These are phyloP conservation scores for Microctenopoma stevenorrisi DNA, from an alignment of 2,797 vertebrate species.

Conservation along the genomic window DNA sequence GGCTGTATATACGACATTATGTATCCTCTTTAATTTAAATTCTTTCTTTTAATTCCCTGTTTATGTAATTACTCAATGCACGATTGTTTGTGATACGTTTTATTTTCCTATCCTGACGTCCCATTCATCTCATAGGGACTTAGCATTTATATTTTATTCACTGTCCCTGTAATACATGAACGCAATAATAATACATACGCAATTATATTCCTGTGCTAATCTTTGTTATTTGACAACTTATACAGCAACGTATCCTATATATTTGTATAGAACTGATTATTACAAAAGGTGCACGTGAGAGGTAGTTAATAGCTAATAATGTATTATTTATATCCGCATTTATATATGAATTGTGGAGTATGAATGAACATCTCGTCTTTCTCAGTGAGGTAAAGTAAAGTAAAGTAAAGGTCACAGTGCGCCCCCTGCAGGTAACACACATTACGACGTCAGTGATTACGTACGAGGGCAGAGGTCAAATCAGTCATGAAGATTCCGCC, in stretches of 20 bases:
- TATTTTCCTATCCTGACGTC: background rate
- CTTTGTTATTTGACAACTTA: too few species aligned
- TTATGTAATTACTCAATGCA: background rate
- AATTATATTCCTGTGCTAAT: too few species aligned
- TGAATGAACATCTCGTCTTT: background rate
- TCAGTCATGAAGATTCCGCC: constrained; percentile 64
- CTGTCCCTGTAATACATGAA: background rate
- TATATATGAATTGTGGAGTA: too few species aligned
- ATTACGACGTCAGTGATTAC: constrained; percentile 26
- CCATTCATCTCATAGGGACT: background rate
- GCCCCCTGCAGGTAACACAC: constrained; percentile 32
- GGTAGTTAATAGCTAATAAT: too few species aligned
- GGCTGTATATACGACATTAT: background rate
- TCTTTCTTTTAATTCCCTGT: background rate
- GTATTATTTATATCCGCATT: too few species aligned
- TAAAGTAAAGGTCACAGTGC: background rate
- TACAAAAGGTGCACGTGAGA: too few species aligned
- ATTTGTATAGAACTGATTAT: too few species aligned
- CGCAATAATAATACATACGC: too few species aligned
- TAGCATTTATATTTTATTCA: background rate
- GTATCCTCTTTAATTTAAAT: background rate
- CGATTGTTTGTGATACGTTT: background rate
- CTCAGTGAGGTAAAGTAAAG: background rate
- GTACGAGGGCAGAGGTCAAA: constrained; percentile 73
- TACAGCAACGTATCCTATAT: background rate